Evolutionary conservation across 2,113 vertebrate genomes (phyloP), one percentile per base, ranked within the genome.

Genomic region (Pagrus major): DNA sequence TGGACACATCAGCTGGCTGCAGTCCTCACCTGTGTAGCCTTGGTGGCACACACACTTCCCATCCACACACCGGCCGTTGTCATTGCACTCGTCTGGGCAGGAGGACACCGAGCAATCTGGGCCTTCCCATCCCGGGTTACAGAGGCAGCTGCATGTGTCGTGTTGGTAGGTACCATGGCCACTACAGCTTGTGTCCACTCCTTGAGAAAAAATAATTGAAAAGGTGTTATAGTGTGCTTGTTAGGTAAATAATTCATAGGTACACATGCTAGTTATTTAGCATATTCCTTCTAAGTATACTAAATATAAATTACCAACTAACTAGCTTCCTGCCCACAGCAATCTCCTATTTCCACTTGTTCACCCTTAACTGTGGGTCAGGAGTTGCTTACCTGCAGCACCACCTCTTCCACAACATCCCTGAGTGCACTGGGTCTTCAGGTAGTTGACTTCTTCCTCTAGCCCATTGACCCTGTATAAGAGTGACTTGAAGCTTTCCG

Each of bases 101-200:
- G 93, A 54, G 12, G 96, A 95, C 14, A 4, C 74, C 7, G 96
- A 96, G 81, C 97, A 99, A 72, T 93, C 91, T 0, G 87, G 86
- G 33, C 97, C 96, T 86, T 95, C 95, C 96, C 97, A 97, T 65
- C 96, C 97, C 2, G 92, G 51, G 0, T 95, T 88, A 52, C 97
- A 97, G 76, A 83, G 80, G 90, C 96, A 98, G 87, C 89, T 89
- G 82, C 96, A 96, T 0, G 89, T 93, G 41, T 94, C 90, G 0
- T 65, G 85, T 4, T 93, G 87, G 86, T 95, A 96, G 3, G 87
- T 93, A 2, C 97, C 96, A 0, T 91, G 94, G 41, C 92, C 93
- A 0, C 95, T 96, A 69, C 97, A 98, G 68, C 54, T 91, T 16
- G 61, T 92, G 86, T 93, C 51, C 39, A 88, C 58, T 55, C 93